A percentile compares a stretch with the other conserved stretches of the same genome.
phyloP scores from a whole-genome alignment of 2,113 vertebrate genomes.

The Furnarius figulus region DNA sequence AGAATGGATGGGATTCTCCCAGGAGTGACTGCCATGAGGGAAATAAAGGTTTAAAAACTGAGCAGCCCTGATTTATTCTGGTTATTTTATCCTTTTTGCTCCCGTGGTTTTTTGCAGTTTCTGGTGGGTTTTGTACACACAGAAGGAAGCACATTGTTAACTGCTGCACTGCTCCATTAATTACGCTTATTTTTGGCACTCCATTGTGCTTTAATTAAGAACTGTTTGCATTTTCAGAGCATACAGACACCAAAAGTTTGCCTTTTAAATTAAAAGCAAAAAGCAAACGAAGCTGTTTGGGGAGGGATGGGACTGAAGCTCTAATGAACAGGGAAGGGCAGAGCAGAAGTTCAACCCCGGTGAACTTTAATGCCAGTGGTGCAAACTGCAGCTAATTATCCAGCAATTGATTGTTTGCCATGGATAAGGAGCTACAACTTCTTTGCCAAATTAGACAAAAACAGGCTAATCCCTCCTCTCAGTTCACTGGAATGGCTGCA shows the following conservation, averaged over 20 bases:
- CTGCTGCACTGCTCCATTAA: too few species aligned
- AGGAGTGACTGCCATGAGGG: too few species aligned
- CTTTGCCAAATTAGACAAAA: neutral
- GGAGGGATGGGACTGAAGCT: conserved; percentile 31
- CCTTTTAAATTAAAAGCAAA: conserved; percentile 67
- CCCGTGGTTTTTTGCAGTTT: too few species aligned
- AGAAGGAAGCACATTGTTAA: too few species aligned
- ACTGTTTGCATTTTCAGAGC: too few species aligned
- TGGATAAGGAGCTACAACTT: neutral
- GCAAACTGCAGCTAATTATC: conserved; percentile 19
- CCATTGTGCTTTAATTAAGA: too few species aligned
- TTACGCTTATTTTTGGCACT: too few species aligned
- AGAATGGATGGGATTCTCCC: too few species aligned
- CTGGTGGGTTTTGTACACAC: too few species aligned
- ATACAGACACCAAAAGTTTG: conserved; percentile 44
- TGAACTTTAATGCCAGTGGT: conserved; percentile 41
- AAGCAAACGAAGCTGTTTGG: conserved; percentile 56
- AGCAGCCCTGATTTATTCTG: too few species aligned
- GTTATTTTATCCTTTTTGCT: too few species aligned
- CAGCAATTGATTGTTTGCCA: conserved; percentile 18
- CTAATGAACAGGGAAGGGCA: conserved; percentile 27
- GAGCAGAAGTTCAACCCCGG: neutral
- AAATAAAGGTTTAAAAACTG: too few species aligned
- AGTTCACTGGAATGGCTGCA: neutral
- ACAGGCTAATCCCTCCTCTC: neutral